Percentiles rank a stretch among this genome's conserved stretches.
Evolutionary conservation across 2,113 vertebrate species (phyloP).

Genomic region (Apodemus speciosus): DNA sequence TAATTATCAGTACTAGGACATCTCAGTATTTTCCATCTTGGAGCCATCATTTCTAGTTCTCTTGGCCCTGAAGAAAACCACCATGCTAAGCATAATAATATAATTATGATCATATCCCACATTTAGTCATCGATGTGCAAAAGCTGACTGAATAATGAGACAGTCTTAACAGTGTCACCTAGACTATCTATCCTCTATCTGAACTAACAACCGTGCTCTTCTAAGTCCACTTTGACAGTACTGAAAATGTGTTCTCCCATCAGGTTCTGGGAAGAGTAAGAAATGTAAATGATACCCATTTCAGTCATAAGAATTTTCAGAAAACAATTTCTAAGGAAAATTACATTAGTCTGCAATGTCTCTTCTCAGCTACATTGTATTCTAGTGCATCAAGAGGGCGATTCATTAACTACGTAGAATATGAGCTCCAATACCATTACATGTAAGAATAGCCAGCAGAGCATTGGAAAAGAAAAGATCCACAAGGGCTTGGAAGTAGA

Average conservation of each 20-base stretch:
- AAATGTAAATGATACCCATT: constrained; percentile 41
- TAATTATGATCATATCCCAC: constrained; percentile 77
- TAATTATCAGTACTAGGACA: constrained; percentile 24
- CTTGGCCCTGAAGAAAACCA: constrained; percentile 43
- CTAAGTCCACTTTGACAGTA: constrained; percentile 73
- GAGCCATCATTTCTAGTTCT: neutral
- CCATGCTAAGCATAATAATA: too few species aligned
- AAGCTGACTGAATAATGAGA: constrained; percentile 78
- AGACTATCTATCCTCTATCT: constrained; percentile 63
- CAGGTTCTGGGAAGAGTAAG: constrained; percentile 51
- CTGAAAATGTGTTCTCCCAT: constrained; percentile 61
- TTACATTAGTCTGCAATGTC: neutral
- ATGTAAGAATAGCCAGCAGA: neutral
- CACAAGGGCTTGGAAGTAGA: too few species aligned
- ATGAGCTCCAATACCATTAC: accelerated
- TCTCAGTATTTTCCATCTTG: neutral
- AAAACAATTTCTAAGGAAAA: constrained; percentile 74
- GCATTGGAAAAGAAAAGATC: too few species aligned
- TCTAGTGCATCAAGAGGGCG: neutral
- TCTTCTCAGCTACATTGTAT: constrained; percentile 4
- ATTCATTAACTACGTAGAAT: too few species aligned
- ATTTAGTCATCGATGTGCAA: constrained; percentile 79
- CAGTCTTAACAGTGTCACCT: constrained; percentile 59
- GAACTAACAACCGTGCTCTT: constrained; percentile 49
- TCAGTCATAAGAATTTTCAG: constrained; percentile 34